Percentiles rank a stretch among this genome's conserved stretches.
phyloP scores from a whole-genome alignment of 2,797 vertebrate genomes.

The Acipenser transmontanus region DNA sequence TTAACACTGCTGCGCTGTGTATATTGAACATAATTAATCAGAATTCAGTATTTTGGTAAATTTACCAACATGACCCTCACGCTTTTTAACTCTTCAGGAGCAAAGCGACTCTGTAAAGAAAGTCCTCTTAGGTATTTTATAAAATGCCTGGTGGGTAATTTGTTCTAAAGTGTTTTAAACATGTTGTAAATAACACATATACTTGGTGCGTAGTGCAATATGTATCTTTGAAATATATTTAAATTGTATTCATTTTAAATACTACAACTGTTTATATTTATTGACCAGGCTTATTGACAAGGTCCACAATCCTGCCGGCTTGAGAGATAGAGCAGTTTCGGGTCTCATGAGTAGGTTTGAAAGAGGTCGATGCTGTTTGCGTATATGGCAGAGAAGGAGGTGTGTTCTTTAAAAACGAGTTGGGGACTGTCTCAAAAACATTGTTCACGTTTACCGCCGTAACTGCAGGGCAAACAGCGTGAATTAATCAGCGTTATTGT shows the following conservation, averaged over 20 bases:
- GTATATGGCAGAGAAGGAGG: conserved; percentile 5
- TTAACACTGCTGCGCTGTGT: too few relatives aligned
- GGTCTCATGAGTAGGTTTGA: conserved; percentile 10
- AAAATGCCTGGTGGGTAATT: neutral
- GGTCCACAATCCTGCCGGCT: neutral
- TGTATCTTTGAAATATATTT: neutral
- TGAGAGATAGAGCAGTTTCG: conserved; percentile 19
- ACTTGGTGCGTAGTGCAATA: too few relatives aligned
- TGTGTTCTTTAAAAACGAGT: neutral
- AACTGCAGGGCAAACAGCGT: too few relatives aligned
- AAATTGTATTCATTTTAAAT: neutral
- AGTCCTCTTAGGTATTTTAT: neutral
- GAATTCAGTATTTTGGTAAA: too few relatives aligned
- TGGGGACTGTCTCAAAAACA: conserved; percentile 23
- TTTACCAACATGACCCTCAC: too few relatives aligned
- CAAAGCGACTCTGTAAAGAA: neutral
- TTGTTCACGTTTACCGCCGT: too few relatives aligned
- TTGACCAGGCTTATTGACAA: neutral
- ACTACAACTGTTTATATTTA: neutral
- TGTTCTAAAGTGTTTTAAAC: too few relatives aligned
- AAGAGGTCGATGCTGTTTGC: conserved; percentile 24
- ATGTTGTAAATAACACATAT: too few relatives aligned
- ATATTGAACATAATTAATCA: too few relatives aligned
- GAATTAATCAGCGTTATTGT: too few relatives aligned
- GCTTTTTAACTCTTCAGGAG: neutral